A percentile compares a stretch with the other conserved stretches of the same genome.
Conservation (phyloP, 2,113 vertebrate genomes). For the Festucalex cinctus region DNA sequence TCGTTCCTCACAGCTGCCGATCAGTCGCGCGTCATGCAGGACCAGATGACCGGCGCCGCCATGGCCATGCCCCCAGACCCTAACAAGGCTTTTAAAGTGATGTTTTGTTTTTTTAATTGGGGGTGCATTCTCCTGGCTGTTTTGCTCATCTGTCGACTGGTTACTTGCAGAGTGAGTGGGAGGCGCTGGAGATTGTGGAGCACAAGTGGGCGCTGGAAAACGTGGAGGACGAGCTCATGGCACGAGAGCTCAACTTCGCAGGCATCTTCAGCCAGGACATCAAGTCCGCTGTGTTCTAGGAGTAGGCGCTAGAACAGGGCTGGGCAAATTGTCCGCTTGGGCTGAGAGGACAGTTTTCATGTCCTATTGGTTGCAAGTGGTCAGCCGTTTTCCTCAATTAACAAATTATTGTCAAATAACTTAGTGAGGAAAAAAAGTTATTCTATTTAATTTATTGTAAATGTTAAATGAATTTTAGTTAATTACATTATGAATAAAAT, state of each 20-base stretch:
- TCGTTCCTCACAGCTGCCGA: constrained; percentile 65
- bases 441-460: too few species aligned
- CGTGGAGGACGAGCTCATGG: constrained; percentile 80
- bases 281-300: constrained; percentile 45
- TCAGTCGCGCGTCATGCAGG: constrained; percentile 75
- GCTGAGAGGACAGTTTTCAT: too few species aligned
- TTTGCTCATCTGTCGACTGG: neutral
- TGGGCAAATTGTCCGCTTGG: neutral
- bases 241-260: constrained; percentile 70
- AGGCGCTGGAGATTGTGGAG: constrained; percentile 80
- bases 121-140: neutral
- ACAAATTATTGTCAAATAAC: too few species aligned
- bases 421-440: too few species aligned
- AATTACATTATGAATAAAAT: too few species aligned
- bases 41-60: constrained; percentile 77
- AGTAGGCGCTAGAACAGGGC: neutral
- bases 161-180: constrained; percentile 78
- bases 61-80: constrained; percentile 75
- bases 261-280: constrained; percentile 58
- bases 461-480: too few species aligned
- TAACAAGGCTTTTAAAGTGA: constrained; percentile 83
- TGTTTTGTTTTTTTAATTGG: neutral
- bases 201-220: constrained; percentile 80
- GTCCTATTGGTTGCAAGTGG: too few species aligned
- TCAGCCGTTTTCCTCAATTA: too few species aligned